Evolutionary conservation across 2,113 vertebrate species (phyloP), one percentile per base, ranked within the genome.

Genomic region (Mus musculus): DNA sequence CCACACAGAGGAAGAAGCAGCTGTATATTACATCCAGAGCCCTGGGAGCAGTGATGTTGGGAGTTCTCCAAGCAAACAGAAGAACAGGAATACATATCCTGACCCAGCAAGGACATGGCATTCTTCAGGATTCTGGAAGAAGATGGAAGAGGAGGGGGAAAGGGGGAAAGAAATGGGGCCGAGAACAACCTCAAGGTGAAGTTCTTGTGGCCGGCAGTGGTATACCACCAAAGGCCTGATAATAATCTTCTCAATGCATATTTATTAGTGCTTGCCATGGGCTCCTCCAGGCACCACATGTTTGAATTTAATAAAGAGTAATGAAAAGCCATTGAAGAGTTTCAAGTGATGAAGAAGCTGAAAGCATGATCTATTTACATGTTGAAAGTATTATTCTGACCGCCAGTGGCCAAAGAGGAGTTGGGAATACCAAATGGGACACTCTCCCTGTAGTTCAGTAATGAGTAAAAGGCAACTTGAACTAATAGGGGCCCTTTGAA

Each of bases 251-350:
- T 72, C 2, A 0, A 56, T 61, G 22, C 24, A 13, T 17, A n/a
- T 65, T 71, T 81, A 3, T 26, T 28, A 2, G 30, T 39, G 71
- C 24, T 39, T 65, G n/a, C 9, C 30, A 16, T 30, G 14, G 42
- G 52, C 59, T 94, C 33, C n/a, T 84, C 82, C 39, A 59, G 30
- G 20, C 75, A 85, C 56, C 84, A 46, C 17, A 49, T 19, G 59
- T 77, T 81, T 73, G 22, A 52, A 87, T 87, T 87, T 82, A 89
- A 52, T 71, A 87, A 93, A 86, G 42, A 75, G 1, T 20, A 89
- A 89, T 63, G 36, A 90, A 93, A 82, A 95, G 54, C 54, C 22
- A 73, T 36, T 78, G 39, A 89, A 61, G 72, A 73, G 24, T 73
- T 84, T 91, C 17, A 78, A 89, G 5, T 14, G 56, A 22, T 26